Evolutionary conservation across 30 jellyfish, hydroid and myxozoan genomes (phyloP), one percentile per base, ranked within the genome.

Genomic region (Nemopilema nomurai): DNA sequence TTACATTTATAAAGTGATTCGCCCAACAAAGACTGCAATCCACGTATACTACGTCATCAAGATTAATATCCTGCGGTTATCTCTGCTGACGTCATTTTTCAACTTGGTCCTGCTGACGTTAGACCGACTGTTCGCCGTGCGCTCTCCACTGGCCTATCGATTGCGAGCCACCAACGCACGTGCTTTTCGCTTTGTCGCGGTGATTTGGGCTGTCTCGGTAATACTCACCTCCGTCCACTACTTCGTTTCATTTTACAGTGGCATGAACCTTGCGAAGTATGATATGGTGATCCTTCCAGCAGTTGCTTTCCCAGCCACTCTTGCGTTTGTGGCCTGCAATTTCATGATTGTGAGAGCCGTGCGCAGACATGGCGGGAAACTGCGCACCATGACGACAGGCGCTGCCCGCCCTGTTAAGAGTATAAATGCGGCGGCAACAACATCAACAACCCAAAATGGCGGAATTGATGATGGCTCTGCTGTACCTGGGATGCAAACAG

Each of bases 101-200:
- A 85, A 85, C 63, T 81, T 85, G n/a, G 30, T 77, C n/a, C 74
- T 88, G 4, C 51, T 85, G 23, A 64, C 94, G n/a, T 6, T 85
- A n/a, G 94, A 85, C 67, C 82, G 94, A 1, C 32, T 71, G 3
- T 49, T 73, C 33, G 94, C 94, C 0, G 66, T 85, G 41, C 80
- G 77, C 33, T 41, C 9, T 49, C 94, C 94, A 0, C 26, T 85
- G 23, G 74, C 71, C 63, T 85, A 85, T 29, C 94, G 81, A 49
- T 51, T 62, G 51, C n/a, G n/a, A 62, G 65, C 28, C 1, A 20
- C 49, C 20, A 74, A 67, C 18, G 25, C 29, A 53, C 28, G 25
- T 18, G 79, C 74, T n/a, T 25, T 85, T 1, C 1, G 24, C 22
- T 19, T 87, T 63, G 88, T 74, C 24, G 71, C 53, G 6, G n/a